Evolutionary conservation across 2,113 vertebrate genomes (phyloP).

Genomic region (Hyla sarda): DNA sequence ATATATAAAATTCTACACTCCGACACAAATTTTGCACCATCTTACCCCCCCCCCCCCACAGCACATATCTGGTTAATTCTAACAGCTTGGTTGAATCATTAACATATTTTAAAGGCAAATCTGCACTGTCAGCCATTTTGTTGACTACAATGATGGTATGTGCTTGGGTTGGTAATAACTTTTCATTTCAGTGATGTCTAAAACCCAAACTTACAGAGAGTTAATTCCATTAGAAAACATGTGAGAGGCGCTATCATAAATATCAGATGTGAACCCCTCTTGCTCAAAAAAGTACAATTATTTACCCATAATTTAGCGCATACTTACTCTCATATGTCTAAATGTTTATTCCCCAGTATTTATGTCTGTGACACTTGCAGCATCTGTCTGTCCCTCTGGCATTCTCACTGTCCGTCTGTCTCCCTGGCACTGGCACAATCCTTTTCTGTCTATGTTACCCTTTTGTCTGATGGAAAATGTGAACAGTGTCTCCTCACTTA

Average conservation of each 20-base stretch:
- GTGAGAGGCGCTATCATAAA: not conserved
- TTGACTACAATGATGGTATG: constrained; percentile 3
- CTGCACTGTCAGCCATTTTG: constrained; percentile 41
- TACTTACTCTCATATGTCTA: constrained; percentile 56
- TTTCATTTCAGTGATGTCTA: not conserved
- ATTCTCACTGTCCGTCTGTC: constrained; percentile 57
- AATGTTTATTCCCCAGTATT: constrained; percentile 58
- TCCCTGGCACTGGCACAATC: constrained; percentile 50
- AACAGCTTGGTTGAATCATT: constrained; percentile 40
- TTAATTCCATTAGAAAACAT: not conserved
- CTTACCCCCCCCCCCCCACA: too few relatives aligned
- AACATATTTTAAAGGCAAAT: constrained; percentile 42
- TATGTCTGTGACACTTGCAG: constrained; percentile 50
- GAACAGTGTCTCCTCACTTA: not conserved
- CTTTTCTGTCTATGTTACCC: constrained; percentile 27
- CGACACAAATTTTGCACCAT: not conserved
- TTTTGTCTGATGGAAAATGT: constrained; percentile 16
- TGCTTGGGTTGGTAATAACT: constrained; percentile 2
- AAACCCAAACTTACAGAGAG: not conserved
- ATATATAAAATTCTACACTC: not conserved
- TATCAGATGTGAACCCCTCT: constrained; percentile 17
- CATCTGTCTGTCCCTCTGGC: constrained; percentile 59
- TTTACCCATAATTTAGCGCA: constrained; percentile 55
- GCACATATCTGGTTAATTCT: constrained; percentile 34
- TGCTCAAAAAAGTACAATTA: constrained; percentile 50